Base-by-base conservation (phyloP, 2,888 invertebrate species). In the Acleris holmiana region DNA sequence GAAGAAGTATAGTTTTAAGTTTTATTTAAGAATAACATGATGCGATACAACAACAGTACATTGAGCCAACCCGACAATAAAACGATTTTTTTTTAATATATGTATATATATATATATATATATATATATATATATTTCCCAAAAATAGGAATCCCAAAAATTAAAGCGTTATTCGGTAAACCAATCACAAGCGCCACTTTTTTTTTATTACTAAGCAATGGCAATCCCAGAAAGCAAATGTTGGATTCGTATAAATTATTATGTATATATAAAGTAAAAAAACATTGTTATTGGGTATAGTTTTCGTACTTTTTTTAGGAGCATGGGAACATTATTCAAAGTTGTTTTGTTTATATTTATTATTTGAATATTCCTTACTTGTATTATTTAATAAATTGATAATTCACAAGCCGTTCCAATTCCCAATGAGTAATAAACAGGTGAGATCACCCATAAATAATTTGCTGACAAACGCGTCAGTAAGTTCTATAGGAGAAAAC, bases 211-310 rank as follows among this genome's bases (percentile, higher is more conserved):
- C 69, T 79, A 81, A 82, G 87, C 84, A 85, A 90, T 88, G 89
- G 88, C 91, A 90, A 86, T 87, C 82, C 88, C 86, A 84, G 81
- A 82, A 85, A 86, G 84, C 88, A 85, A 88, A 91, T 89, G 89
- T 91, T 90, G 90, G 91, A 88, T 88, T 88, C 80, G 63, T 63
- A 47, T 64, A 48, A 8, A 35, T 35, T n/a, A 35, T 44, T 46
- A 67, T 25, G 60, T 62, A 57, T 56, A 62, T 64, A 67, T 47
- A n/a, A n/a, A 40, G 59, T 67, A 62, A 61, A 67, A 63, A 61
- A 65, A 18, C 48, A 59, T n/a, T 79, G 70, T 72, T 70, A 80
- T 74, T 71, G 69, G 67, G 51, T 41, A 51, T 17, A 51, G 10
- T 29, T 15, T 44, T 35, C 18, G 13, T 29, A 17, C 15, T 18